phyloP scores from a whole-genome alignment of 2,888 invertebrate species.

The Erebia palarica region DNA sequence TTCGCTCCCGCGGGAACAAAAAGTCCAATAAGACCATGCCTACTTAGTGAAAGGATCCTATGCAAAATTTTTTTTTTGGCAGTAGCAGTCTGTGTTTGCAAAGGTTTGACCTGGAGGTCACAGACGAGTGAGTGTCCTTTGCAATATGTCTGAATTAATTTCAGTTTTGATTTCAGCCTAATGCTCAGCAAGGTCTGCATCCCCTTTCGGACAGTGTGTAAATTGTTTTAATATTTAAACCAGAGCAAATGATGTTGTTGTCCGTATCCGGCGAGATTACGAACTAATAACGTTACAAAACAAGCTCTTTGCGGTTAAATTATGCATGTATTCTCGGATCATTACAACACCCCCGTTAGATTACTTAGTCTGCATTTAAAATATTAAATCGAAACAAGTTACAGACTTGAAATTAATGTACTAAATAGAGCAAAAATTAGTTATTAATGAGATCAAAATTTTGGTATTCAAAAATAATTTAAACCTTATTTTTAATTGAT shows the following conservation, averaged over 20 bases:
- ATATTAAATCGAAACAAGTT: constrained; percentile 51
- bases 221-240: constrained; percentile 79
- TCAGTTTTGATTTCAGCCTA: constrained; percentile 48
- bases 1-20: too few species aligned
- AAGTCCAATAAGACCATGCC: too few species aligned
- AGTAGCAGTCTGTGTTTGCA: too few species aligned
- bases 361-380: constrained; percentile 63
- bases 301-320: constrained; percentile 79
- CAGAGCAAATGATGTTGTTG: constrained; percentile 73
- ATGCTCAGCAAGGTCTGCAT: constrained; percentile 45
- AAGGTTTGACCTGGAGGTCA: too few species aligned
- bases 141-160: background rate
- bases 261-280: constrained; percentile 79
- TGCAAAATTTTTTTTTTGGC: too few species aligned
- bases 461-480: background rate
- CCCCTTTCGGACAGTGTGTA: constrained; percentile 64
- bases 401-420: constrained; percentile 11
- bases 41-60: too few species aligned
- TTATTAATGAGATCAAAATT: background rate
- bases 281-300: constrained; percentile 81
- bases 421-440: background rate
- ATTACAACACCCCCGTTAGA: constrained; percentile 68
- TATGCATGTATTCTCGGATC: constrained; percentile 81
- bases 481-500: background rate
- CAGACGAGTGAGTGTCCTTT: too few species aligned